These are phyloP conservation scores for Presbytis comata DNA, from an alignment of 2,797 vertebrate genomes.

Conservation along the genomic window DNA sequence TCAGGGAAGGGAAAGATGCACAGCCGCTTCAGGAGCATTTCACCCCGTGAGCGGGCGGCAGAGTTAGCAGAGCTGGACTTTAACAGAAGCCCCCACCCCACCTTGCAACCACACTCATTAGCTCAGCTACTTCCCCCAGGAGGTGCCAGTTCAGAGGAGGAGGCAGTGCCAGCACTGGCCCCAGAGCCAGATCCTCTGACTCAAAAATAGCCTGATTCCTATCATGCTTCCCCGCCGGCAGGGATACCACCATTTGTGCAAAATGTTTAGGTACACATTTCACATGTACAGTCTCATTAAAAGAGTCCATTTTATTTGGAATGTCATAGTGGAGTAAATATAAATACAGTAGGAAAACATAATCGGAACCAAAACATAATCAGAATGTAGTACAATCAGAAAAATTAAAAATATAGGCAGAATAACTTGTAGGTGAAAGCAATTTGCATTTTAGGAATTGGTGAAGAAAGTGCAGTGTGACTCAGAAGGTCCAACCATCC, in stretches of 20 bases:
- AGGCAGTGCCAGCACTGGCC: accelerated
- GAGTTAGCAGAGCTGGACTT: background rate
- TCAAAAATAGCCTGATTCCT: background rate
- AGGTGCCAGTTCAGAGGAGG: background rate
- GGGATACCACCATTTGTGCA: background rate
- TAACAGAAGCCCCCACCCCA: accelerated
- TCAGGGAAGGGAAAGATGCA: accelerated
- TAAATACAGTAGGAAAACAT: background rate
- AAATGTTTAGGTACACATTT: background rate
- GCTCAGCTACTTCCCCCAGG: background rate
- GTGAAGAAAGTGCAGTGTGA: accelerated
- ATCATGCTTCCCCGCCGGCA: accelerated
- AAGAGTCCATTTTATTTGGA: background rate
- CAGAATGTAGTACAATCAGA: background rate
- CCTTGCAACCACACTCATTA: no score
- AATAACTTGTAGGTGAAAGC: background rate
- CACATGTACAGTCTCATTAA: accelerated
- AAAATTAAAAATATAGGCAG: background rate
- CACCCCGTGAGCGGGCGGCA: accelerated
- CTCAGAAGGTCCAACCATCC: accelerated
- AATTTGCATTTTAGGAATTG: accelerated
- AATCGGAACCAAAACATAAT: background rate
- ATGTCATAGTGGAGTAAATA: background rate
- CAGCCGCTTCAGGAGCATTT: background rate
- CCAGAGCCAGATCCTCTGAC: no score